A percentile compares a stretch with the other conserved stretches of the same genome.
Conservation (phyloP, 1,140 invertebrate genomes). For the Bombus sibiricus region DNA sequence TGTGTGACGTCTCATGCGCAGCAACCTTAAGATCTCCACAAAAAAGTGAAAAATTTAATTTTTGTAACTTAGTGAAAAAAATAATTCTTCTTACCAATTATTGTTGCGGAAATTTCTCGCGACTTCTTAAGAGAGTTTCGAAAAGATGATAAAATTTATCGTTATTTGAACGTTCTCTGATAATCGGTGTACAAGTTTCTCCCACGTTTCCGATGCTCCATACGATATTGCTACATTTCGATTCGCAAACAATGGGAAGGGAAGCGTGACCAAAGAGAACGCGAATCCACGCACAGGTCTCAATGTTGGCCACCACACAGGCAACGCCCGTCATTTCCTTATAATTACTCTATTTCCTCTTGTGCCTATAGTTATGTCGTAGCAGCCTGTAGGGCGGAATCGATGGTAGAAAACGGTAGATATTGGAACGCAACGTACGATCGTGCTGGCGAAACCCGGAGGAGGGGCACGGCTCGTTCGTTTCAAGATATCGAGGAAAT, state of each 20-base stretch:
- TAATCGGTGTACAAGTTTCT: background rate
- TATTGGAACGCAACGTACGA: conserved; percentile 64
- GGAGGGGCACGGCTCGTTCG: conserved; percentile 47
- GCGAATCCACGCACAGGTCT: conserved; percentile 52
- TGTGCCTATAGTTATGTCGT: conserved; percentile 52
- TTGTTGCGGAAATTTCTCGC: background rate
- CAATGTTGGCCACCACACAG: conserved; percentile 71
- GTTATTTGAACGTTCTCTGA: background rate
- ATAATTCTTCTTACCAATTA: background rate
- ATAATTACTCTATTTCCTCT: conserved; percentile 80
- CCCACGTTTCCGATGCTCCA: too few relatives aligned
- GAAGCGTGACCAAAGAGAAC: conserved; percentile 44
- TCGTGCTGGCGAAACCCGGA: conserved; percentile 51
- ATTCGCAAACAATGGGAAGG: conserved; percentile 38
- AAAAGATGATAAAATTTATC: too few relatives aligned
- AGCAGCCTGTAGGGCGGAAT: conserved; percentile 63
- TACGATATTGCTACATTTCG: conserved; percentile 25
- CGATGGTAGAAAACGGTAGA: conserved; percentile 75
- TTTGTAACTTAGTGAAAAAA: background rate
- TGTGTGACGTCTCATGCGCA: too few relatives aligned
- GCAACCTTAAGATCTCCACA: too few relatives aligned
- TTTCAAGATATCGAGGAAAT: conserved; percentile 80
- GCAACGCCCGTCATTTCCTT: conserved; percentile 80
- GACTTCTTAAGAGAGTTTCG: background rate
- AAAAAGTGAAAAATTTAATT: background rate